Evolutionary conservation across 1,140 invertebrate species (phyloP).

Genomic region (Apis laboriosa): DNA sequence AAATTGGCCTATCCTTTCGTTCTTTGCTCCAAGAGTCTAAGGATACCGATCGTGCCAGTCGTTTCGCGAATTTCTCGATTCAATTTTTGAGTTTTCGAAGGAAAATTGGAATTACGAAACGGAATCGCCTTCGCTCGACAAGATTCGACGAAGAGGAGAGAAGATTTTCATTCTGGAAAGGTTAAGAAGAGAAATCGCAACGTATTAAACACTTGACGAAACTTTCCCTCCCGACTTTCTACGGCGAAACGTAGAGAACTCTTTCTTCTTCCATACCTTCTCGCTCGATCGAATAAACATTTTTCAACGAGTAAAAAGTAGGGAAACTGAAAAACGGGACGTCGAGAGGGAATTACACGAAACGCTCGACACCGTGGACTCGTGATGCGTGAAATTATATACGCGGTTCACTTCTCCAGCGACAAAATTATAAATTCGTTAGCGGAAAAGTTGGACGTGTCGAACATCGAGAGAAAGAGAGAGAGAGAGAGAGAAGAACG

Average conservation of each 20-base stretch:
- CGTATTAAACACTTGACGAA: too few relatives aligned
- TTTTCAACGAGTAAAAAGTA: too few relatives aligned
- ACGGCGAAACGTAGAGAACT: not conserved
- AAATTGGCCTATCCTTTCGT: constrained; percentile 48
- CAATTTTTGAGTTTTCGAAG: not conserved
- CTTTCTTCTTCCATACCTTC: not conserved
- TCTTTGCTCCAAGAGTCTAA: constrained; percentile 22
- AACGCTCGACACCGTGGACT: not conserved
- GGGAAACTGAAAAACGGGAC: not conserved
- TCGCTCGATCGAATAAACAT: too few relatives aligned
- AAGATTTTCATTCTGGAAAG: constrained; percentile 1
- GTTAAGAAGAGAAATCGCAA: too few relatives aligned
- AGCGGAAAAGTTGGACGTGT: not conserved
- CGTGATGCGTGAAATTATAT: not conserved
- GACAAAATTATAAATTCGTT: constrained; percentile 10
- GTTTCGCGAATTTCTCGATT: not conserved
- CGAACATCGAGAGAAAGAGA: not conserved
- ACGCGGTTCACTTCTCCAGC: too few relatives aligned
- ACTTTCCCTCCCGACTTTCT: too few relatives aligned
- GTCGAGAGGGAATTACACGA: not conserved
- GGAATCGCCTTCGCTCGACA: not conserved
- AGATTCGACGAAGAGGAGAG: not conserved
- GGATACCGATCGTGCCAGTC: constrained; percentile 3
- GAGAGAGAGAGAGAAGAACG: too few relatives aligned
- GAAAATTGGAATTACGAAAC: not conserved